Conservation (phyloP, 2,888 invertebrate species). For the Apomyelois bistriatella region DNA sequence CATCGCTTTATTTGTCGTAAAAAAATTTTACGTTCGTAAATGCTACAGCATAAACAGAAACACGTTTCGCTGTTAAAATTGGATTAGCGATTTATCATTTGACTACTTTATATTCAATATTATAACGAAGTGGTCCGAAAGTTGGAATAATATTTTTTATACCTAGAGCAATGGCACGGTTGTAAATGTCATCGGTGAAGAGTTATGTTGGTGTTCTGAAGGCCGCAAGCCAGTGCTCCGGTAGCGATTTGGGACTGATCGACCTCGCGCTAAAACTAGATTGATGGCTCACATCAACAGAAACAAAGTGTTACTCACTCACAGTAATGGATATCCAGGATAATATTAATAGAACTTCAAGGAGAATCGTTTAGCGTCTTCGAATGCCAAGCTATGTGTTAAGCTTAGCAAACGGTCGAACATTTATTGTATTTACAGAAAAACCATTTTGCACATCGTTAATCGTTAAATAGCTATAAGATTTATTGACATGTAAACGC, state of each 20-base stretch:
- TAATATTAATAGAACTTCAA: slow-evolving; percentile 8
- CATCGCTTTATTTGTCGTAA: neutral
- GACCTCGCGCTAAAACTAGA: slow-evolving; percentile 62
- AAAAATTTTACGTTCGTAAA: neutral
- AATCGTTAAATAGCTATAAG: neutral
- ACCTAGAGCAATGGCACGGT: slow-evolving; percentile 24
- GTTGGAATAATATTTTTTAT: slow-evolving; percentile 16
- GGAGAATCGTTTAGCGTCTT: slow-evolving; percentile 3
- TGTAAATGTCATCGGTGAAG: slow-evolving; percentile 39
- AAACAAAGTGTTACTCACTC: slow-evolving; percentile 40
- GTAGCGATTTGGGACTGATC: slow-evolving; percentile 50
- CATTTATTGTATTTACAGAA: neutral
- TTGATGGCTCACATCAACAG: slow-evolving; percentile 51
- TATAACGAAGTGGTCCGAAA: slow-evolving; percentile 21
- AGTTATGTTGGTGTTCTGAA: slow-evolving; percentile 30
- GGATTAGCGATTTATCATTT: neutral
- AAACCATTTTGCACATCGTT: slow-evolving; percentile 2
- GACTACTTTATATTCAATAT: slow-evolving; percentile 2
- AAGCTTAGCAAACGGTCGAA: neutral
- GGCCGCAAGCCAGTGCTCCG: slow-evolving; percentile 44
- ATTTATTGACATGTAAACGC: slow-evolving; percentile 1
- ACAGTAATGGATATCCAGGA: slow-evolving; percentile 14
- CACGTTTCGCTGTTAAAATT: no score
- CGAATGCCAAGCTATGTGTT: slow-evolving; percentile 7
- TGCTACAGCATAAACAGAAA: neutral